Base-by-base conservation (phyloP, 2,888 invertebrate genomes). In the Caenorhabditis sinica region DNA sequence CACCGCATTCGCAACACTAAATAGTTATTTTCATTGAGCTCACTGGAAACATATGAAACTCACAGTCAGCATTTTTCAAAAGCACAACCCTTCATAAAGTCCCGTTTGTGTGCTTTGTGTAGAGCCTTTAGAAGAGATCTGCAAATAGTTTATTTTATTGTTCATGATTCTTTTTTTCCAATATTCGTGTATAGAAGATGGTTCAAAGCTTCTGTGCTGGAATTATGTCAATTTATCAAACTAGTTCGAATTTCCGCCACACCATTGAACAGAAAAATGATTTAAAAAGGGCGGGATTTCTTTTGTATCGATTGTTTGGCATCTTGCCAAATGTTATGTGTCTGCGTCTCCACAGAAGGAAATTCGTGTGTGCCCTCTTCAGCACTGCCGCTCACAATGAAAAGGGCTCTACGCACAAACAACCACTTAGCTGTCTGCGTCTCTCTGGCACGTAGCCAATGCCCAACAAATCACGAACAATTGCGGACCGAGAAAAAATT, bases 291-390 rank as follows among this genome's bases (percentile, higher is more conserved):
- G 75, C 84, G 84, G 83, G 79, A 36, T 63, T 63, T 28, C 61
- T 77, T 77, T 33, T 75, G 71, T 84, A 84, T 84, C 60, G 84
- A 84, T 84, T 81, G 61, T 71, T 43, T 84, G 84, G 84, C 84
- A 76, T 17, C 23, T 43, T 81, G 84, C 84, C 84, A 84, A 81
- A 15, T 17, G 9, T 60, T 45, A 11, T 9, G 20, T 17, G 43
- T 84, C 84, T 84, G 81, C 81, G 84, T 76, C 81, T 84, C 84
- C 40, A n/a, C 17, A 30, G 25, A 13, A 17, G 0, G 13, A 5
- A n/a, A 23, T 83, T 69, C 80, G 83, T 83, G 43, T 33, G 53
- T 63, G 30, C 58, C 83, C 83, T 25, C 33, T 60, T 49, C 36
- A 66, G 13, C 82, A 53, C 58, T 68, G 28, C 6, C 3, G 1